phyloP scores from a whole-genome alignment of 1,140 invertebrate species.

The Euwallacea similis region DNA sequence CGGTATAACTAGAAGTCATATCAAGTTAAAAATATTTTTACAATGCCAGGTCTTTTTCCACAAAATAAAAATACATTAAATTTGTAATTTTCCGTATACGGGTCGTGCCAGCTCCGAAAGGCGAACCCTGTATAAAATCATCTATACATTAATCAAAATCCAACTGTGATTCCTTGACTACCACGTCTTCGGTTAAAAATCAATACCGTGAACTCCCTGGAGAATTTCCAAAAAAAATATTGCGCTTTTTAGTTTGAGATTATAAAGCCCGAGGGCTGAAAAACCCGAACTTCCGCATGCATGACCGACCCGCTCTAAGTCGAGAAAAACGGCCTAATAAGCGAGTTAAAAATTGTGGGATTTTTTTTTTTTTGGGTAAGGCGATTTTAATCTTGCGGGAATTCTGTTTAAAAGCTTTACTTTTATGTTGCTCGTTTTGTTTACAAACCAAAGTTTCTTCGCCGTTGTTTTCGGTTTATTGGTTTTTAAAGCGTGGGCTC shows the following conservation, averaged over 20 bases:
- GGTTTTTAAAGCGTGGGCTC: constrained; percentile 9
- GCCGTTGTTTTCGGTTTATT: constrained; percentile 5
- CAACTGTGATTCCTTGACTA: too few relatives aligned
- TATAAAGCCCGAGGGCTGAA: constrained; percentile 4
- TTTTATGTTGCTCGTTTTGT: constrained; percentile 13
- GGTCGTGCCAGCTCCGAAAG: too few relatives aligned
- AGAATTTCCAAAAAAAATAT: constrained; percentile 33
- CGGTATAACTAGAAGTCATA: too few relatives aligned
- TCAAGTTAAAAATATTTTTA: too few relatives aligned
- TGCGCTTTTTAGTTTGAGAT: constrained; percentile 30
- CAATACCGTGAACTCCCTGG: constrained; percentile 13
- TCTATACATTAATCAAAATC: too few relatives aligned
- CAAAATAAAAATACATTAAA: too few relatives aligned
- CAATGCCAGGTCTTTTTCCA: too few relatives aligned
- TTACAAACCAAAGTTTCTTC: constrained; percentile 12
- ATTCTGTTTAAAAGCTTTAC: constrained; percentile 45
- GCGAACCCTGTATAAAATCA: too few relatives aligned
- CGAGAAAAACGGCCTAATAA: constrained; percentile 19
- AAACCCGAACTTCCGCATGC: constrained; percentile 32
- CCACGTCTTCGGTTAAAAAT: constrained; percentile 1
- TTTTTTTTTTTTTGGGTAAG: constrained; percentile 44
- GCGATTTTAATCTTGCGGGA: constrained; percentile 47
- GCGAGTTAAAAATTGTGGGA: constrained; percentile 42
- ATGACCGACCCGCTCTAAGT: constrained; percentile 35
- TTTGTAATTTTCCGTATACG: too few relatives aligned